A percentile compares a stretch with the other conserved stretches of the same genome.
These are phyloP conservation scores for Perccottus glenii DNA, from an alignment of 2,113 vertebrate species.

Conservation along the genomic window DNA sequence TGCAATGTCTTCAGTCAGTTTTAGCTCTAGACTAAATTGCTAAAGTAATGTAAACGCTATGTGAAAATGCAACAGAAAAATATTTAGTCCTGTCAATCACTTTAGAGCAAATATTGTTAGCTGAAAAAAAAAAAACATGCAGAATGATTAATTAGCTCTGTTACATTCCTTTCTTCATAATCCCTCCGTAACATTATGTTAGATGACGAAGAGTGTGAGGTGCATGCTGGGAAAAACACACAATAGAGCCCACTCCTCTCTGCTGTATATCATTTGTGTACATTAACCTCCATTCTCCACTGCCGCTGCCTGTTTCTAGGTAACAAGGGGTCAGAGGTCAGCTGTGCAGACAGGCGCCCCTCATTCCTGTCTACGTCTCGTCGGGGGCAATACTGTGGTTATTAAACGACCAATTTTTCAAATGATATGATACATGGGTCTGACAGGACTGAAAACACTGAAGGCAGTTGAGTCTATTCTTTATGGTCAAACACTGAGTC, in stretches of 20 bases:
- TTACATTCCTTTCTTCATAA: background rate
- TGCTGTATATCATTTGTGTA: conserved; percentile 19
- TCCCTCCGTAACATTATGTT: background rate
- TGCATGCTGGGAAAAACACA: background rate
- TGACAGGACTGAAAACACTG: too few relatives aligned
- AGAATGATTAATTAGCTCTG: background rate
- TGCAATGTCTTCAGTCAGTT: too few relatives aligned
- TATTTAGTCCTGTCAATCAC: background rate
- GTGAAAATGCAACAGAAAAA: background rate
- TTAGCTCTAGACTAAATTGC: too few relatives aligned
- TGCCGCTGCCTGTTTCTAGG: conserved; percentile 76
- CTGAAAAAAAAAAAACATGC: background rate
- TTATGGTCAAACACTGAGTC: background rate
- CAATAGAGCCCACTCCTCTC: background rate
- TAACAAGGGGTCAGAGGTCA: conserved; percentile 74
- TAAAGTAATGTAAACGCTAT: background rate
- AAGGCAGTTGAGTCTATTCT: background rate
- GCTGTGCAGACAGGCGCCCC: conserved; percentile 69
- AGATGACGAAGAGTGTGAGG: background rate
- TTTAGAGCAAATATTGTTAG: too few relatives aligned
- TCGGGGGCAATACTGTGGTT: conserved; percentile 16
- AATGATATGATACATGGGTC: background rate
- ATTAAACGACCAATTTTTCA: conserved; percentile 25
- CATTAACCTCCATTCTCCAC: conserved; percentile 22
- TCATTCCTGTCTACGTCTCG: conserved; percentile 46